Base-by-base conservation (phyloP, 2,888 invertebrate genomes). In the Nasonovia ribisnigri region DNA sequence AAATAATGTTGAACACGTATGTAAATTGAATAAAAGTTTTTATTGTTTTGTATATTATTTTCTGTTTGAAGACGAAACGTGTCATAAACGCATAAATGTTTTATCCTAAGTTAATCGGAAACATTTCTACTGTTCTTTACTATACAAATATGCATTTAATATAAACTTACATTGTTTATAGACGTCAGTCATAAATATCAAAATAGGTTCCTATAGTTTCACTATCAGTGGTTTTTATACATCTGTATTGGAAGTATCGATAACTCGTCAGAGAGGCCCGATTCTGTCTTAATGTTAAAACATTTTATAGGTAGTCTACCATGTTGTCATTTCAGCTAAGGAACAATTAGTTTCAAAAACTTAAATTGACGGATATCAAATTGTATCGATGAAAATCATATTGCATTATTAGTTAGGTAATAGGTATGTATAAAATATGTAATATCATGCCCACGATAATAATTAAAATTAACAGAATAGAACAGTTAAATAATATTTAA, bases 151-250 rank as follows among this genome's bases (percentile, higher is more conserved):
- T 36, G 36, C 77, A 77, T 36, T 77, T 36, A 77, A 77, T 77
- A 77, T 8, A 77, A 77, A 77, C 77, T 16, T 1, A 77, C 36
- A 5, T 36, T 77, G 3, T 77, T 77, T 36, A 77, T 36, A 77
- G 36, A 36, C 36, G 36, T 36, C 77, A 36, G 36, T 24, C 77
- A 20, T 36, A 36, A 77, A 3, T 20, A 67, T 67, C 77, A 77
- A 36, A 77, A 77, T 77, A 77, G 77, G 36, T 77, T 77, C 36
- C 36, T 77, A 54, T 54, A 77, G 77, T 77, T 77, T 77, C 77
- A 77, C 20, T 36, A 20, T 20, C 36, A 77, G 36, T 36, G 36
- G 20, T 77, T 77, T 77, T 77, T 77, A 36, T 77, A 36, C 26
- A 24, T 36, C 20, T 77, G 77, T 77, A 77, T 77, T 77, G 36